Evolutionary conservation across 53 echinoderm and acorn worm genomes (phyloP), one percentile per base, ranked within the genome.

Genomic region (Paelopatides confundens): DNA sequence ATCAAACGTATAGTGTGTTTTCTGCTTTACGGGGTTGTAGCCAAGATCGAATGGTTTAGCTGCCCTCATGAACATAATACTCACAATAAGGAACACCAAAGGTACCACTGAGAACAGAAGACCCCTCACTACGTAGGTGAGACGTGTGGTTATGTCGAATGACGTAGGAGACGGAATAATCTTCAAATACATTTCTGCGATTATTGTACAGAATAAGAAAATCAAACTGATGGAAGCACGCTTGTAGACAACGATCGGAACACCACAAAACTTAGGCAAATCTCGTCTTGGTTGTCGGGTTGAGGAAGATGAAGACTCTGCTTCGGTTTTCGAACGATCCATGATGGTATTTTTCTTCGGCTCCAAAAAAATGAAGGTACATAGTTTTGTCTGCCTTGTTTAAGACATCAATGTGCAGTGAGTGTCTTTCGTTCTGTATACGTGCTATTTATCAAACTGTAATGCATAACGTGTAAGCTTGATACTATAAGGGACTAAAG

Each of bases 71-170:
- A 26, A 46, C 18, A 29, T 69, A 1, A 86, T 32, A n/a, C 47
- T 67, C 10, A 34, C 6, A 13, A 69, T 26, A 28, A 67, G 11
- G 31, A 86, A 86, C 5, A 90, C 0, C 65, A 90, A 36, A 1
- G 90, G 90, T 10, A 90, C 28, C 3, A 65, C 37, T 4, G 90
- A 90, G 53, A 90, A 90, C 5, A 84, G 53, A 23, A 89, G 74
- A 43, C 18, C 24, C 17, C 23, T 54, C 54, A 18, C 18, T 4
- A 23, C 54, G 23, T 15, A 54, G 4, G 5, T 54, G 1, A 21
- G 54, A 29, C 89, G 89, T 28, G 30, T 78, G 2, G 51, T 26
- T 17, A 52, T 52, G 38, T 79, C 31, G 47, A 51, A 51, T 8
- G 79, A 12, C 31, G 1, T 5, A 10, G 79, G 79, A 13, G 48